Percentiles rank a stretch among this genome's conserved stretches.
Conservation (phyloP, 2,888 invertebrate species). For the Scaptomyza parva region DNA sequence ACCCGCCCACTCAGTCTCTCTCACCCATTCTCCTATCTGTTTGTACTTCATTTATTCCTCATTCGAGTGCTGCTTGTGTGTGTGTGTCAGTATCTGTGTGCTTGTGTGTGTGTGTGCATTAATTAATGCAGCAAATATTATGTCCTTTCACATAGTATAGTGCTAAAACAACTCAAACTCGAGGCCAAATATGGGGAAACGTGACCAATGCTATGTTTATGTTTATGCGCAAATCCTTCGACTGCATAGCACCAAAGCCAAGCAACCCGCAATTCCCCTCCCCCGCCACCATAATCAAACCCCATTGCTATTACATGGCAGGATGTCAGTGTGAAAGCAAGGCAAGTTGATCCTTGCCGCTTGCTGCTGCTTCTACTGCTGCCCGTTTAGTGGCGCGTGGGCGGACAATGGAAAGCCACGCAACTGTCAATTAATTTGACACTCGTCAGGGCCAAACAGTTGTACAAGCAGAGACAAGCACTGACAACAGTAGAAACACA, state of each 20-base stretch:
- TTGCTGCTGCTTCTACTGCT: too few relatives aligned
- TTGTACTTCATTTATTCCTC: constrained; percentile 1
- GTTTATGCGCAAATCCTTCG: constrained; percentile 52
- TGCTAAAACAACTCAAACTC: constrained; percentile 25
- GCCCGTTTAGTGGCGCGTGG: constrained; percentile 49
- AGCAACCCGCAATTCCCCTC: background rate
- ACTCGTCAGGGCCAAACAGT: constrained; percentile 49
- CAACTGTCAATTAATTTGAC: constrained; percentile 63
- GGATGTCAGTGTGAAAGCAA: constrained; percentile 12
- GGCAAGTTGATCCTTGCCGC: constrained; percentile 41
- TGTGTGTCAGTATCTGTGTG: constrained; percentile 32
- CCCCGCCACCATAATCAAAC: too few relatives aligned
- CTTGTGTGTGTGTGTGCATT: constrained; percentile 56
- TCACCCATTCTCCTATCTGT: background rate
- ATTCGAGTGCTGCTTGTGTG: constrained; percentile 3
- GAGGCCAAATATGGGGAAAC: constrained; percentile 41
- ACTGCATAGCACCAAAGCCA: constrained; percentile 21
- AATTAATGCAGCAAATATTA: constrained; percentile 70
- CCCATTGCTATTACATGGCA: constrained; percentile 16
- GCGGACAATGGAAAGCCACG: constrained; percentile 53
- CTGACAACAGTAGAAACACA: constrained; percentile 4
- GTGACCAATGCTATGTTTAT: constrained; percentile 56
- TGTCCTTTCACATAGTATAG: constrained; percentile 53
- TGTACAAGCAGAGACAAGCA: constrained; percentile 29
- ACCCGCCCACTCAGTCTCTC: background rate